These are phyloP conservation scores for Rhopalosiphum padi DNA, from an alignment of 1,140 invertebrate species.

Conservation along the genomic window DNA sequence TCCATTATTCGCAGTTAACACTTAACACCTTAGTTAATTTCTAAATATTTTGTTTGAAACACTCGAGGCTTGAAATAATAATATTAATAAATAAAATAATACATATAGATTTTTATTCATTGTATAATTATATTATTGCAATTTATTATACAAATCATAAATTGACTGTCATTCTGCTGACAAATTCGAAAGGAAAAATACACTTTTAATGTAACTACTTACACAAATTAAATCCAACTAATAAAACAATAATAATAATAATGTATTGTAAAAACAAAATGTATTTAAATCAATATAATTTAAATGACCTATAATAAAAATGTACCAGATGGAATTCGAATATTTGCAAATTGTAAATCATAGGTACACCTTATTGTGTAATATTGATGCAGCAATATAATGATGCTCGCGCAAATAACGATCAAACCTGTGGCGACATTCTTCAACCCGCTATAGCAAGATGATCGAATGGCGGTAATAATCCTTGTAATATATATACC, in stretches of 20 bases:
- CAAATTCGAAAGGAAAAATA: neutral
- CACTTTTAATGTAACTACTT: neutral
- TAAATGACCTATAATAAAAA: no score
- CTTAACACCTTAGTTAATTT: neutral
- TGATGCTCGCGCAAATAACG: no score
- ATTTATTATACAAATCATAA: neutral
- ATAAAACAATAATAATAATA: neutral
- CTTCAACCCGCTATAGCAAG: neutral
- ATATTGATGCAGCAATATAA: no score
- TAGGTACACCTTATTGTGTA: no score
- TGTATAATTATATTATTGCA: no score
- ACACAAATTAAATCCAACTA: neutral
- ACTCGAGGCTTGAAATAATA: no score
- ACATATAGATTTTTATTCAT: neutral
- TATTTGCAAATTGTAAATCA: no score
- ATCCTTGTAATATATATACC: neutral
- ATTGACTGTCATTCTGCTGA: neutral
- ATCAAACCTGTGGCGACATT: neutral
- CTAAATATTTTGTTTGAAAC: no score
- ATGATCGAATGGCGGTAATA: neutral
- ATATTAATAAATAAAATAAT: neutral
- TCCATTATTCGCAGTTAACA: neutral
- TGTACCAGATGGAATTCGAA: neutral
- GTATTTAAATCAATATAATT: neutral
- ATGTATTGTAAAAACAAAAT: neutral